Evolutionary conservation across 2,113 vertebrate species (phyloP).

Genomic region (Colossoma macropomum): DNA sequence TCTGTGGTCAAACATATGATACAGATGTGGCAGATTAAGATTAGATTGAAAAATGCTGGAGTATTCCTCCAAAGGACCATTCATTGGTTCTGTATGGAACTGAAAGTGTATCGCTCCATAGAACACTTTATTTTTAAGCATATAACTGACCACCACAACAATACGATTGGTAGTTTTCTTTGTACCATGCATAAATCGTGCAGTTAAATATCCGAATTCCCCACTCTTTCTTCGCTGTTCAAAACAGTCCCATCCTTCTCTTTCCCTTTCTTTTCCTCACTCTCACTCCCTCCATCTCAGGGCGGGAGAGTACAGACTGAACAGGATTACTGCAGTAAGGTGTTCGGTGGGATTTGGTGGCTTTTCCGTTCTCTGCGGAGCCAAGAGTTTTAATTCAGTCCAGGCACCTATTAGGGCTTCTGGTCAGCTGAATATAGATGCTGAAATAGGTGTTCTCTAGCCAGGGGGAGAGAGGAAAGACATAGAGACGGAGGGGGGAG

Average conservation of each 20-base stretch:
- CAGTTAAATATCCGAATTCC: neutral
- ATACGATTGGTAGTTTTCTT: neutral
- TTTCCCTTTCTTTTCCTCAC: slow-evolving; percentile 10
- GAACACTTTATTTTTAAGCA: too few species aligned
- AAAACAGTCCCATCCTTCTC: neutral
- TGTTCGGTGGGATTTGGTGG: slow-evolving; percentile 41
- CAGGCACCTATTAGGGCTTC: slow-evolving; percentile 67
- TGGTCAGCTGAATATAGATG: slow-evolving; percentile 78
- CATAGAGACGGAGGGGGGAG: slow-evolving; percentile 66
- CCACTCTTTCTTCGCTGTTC: neutral
- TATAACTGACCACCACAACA: neutral
- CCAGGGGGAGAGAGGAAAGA: slow-evolving; percentile 67
- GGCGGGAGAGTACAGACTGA: slow-evolving; percentile 37
- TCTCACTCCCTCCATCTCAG: neutral
- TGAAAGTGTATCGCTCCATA: too few species aligned
- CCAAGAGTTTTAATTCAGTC: slow-evolving; percentile 72
- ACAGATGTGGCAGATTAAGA: too few species aligned
- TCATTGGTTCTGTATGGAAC: too few species aligned
- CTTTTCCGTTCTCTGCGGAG: slow-evolving; percentile 56
- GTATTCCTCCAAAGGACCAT: too few species aligned
- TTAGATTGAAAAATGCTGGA: too few species aligned
- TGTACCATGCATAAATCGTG: neutral
- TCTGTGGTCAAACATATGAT: too few species aligned
- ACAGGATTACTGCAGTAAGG: slow-evolving; percentile 48
- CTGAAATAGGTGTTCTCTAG: slow-evolving; percentile 71